These are phyloP conservation scores for Elysia chlorotica DNA, from an alignment of 1,140 invertebrate species.

Conservation along the genomic window DNA sequence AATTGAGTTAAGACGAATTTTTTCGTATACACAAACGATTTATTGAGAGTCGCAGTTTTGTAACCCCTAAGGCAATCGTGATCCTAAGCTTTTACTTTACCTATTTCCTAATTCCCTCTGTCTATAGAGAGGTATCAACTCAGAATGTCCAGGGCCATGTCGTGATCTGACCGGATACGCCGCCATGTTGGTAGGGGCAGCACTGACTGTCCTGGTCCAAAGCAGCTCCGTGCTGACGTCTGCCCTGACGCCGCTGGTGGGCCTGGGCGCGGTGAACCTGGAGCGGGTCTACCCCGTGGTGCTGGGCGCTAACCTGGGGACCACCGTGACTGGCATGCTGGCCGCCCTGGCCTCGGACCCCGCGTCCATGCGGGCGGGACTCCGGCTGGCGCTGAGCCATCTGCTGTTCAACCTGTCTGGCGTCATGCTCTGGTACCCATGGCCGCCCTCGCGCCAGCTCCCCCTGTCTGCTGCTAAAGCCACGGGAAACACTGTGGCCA, in stretches of 20 bases:
- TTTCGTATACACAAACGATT: too few species aligned
- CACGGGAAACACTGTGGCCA: constrained; percentile 65
- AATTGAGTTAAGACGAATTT: too few species aligned
- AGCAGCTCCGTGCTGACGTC: constrained; percentile 72
- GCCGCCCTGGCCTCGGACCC: constrained; percentile 64
- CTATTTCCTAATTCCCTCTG: too few species aligned
- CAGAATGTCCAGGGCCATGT: constrained; percentile 63
- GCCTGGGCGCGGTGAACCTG: constrained; percentile 68
- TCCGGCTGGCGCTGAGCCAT: constrained; percentile 69
- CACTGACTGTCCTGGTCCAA: constrained; percentile 70
- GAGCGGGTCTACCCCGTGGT: constrained; percentile 70
- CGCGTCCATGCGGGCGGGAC: constrained; percentile 54
- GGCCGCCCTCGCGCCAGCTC: constrained; percentile 65
- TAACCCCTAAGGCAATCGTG: too few species aligned
- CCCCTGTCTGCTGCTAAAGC: constrained; percentile 66
- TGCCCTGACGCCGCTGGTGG: constrained; percentile 70
- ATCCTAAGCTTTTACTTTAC: too few species aligned
- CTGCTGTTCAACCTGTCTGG: constrained; percentile 56
- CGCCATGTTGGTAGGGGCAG: constrained; percentile 66
- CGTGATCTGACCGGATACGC: constrained; percentile 65
- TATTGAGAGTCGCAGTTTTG: too few species aligned
- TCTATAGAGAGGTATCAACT: constrained; percentile 65
- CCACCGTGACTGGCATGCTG: constrained; percentile 68
- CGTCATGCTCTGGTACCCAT: constrained; percentile 69
- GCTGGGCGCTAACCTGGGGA: constrained; percentile 70